phyloP scores from a whole-genome alignment of 2,888 invertebrate species.

The Xylota segnis region DNA sequence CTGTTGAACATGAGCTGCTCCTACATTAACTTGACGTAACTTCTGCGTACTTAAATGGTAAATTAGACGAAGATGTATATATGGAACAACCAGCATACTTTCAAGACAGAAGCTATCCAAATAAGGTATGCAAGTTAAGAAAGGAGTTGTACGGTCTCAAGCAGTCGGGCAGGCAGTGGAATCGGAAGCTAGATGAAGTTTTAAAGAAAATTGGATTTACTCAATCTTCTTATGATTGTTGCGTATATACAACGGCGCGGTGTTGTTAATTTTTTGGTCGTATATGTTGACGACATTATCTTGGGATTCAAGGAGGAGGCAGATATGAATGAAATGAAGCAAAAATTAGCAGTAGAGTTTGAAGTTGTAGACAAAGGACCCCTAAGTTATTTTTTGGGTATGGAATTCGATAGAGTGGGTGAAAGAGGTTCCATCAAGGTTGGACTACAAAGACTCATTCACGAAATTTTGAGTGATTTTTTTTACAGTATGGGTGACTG shows the following conservation, averaged over 20 bases:
- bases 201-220: conserved; percentile 16
- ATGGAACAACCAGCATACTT: conserved; percentile 3
- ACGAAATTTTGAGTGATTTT: not conserved
- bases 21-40: conserved; percentile 12
- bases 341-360: conserved; percentile 14
- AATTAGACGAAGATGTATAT: conserved; percentile 1
- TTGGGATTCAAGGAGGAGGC: conserved; percentile 7
- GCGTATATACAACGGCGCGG: not conserved
- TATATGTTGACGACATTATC: conserved; percentile 25
- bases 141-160: conserved; percentile 19
- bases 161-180: conserved; percentile 31
- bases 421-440: not conserved
- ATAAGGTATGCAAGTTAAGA: not conserved
- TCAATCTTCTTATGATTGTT: conserved; percentile 1
- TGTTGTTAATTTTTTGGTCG: not conserved
- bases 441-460: not conserved
- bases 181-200: conserved; percentile 14
- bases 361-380: conserved; percentile 17
- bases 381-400: conserved; percentile 7
- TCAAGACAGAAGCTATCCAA: conserved; percentile 3
- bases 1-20: conserved; percentile 4
- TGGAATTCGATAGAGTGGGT: conserved; percentile 18
- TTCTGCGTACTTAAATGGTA: conserved; percentile 12
- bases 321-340: conserved; percentile 6
- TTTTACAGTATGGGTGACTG: too few species aligned